These are phyloP conservation scores for Aplocera efformata DNA, from an alignment of 2,888 invertebrate genomes.

Conservation along the genomic window DNA sequence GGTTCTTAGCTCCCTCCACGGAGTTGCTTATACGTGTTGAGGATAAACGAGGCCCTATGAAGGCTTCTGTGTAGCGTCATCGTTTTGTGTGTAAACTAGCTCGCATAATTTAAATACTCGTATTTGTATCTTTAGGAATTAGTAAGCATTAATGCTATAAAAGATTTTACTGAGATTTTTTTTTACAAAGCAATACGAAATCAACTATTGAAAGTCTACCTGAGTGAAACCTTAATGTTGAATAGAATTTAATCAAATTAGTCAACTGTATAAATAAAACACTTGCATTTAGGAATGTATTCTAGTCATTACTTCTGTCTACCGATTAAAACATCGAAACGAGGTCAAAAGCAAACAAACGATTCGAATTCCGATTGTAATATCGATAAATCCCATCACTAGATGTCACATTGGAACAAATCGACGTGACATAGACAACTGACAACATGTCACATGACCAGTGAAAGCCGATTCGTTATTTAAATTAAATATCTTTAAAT, in stretches of 20 bases:
- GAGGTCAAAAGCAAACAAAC: slow-evolving; percentile 17
- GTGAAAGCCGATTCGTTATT: slow-evolving; percentile 17
- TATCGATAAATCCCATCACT: slow-evolving; percentile 39
- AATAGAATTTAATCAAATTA: too few species aligned
- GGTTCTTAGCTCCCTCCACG: slow-evolving; percentile 39
- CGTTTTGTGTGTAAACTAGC: slow-evolving; percentile 11
- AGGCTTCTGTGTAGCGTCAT: slow-evolving; percentile 21
- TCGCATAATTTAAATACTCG: slow-evolving; percentile 1
- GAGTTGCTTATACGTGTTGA: slow-evolving; percentile 35
- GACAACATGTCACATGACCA: slow-evolving; percentile 41
- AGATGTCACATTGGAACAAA: slow-evolving; percentile 40
- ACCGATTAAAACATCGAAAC: slow-evolving; percentile 15
- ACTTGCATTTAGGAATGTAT: too few species aligned
- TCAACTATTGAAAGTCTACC: too few species aligned
- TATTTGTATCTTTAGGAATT: too few species aligned
- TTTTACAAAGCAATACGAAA: too few species aligned
- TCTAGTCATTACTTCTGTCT: slow-evolving; percentile 1
- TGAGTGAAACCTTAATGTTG: too few species aligned
- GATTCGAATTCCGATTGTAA: slow-evolving; percentile 28
- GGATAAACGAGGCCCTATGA: slow-evolving; percentile 39
- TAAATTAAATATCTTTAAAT: too few species aligned
- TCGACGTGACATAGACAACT: slow-evolving; percentile 42
- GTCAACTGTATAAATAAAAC: too few species aligned
- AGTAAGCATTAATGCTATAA: too few species aligned
- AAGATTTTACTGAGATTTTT: too few species aligned